Conservation (phyloP, 2,113 vertebrate genomes). For the Micronycteris hirsuta region DNA sequence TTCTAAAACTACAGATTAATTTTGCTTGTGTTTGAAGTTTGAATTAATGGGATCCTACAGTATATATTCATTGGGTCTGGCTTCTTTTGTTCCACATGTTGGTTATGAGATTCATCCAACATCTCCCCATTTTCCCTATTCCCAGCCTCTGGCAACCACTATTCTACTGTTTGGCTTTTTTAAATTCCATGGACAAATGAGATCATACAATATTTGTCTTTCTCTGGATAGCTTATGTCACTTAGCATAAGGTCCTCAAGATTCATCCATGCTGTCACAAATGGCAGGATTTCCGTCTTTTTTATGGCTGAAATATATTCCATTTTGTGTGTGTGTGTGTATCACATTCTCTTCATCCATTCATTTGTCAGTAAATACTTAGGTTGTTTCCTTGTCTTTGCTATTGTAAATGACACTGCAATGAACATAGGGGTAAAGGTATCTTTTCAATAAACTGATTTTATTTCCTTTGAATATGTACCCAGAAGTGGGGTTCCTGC, state of each 20-base stretch:
- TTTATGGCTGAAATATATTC: not conserved
- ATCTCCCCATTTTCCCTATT: not conserved
- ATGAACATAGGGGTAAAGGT: not conserved
- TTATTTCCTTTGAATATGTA: not conserved
- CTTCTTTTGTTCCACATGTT: not conserved
- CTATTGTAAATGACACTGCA: not conserved
- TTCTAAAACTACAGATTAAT: not conserved
- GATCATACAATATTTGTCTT: not conserved
- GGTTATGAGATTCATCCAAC: not conserved
- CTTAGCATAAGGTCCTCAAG: not conserved
- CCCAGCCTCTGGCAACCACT: not conserved
- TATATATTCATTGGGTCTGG: not conserved
- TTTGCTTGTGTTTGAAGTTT: not conserved
- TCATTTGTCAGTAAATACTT: not conserved
- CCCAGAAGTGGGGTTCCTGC: not conserved
- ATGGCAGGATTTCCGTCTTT: not conserved
- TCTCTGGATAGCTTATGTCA: not conserved
- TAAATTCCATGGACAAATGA: not conserved
- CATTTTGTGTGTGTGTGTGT: not conserved
- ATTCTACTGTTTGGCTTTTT: not conserved
- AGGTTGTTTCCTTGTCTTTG: not conserved
- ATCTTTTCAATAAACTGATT: not conserved
- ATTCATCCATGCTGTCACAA: not conserved
- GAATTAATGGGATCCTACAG: not conserved
- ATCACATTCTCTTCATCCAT: not conserved